Base-by-base conservation (phyloP, 2,113 vertebrate genomes). In the Rhabdornis inornatus region DNA sequence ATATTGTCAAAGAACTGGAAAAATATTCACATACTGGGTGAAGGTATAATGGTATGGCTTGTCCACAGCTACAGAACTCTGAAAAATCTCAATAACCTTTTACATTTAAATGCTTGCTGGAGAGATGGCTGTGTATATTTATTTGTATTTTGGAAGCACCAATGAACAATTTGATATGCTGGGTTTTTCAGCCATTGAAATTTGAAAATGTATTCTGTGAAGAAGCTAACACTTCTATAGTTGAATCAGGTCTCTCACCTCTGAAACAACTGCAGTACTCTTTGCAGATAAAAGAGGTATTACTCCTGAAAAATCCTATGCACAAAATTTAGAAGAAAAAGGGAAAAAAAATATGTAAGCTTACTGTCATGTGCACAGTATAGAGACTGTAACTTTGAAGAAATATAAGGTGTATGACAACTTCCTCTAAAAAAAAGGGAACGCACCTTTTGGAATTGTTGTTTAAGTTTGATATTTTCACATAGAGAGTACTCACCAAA, bases 401-500 rank as follows among this genome's bases (percentile, higher is more conserved):
- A 94, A 96, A 95, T 65, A 80, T 15, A 97, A 91, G 47, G 37
- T 74, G 15, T 28, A 93, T 53, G 78, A 94, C 47, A 72, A 78
- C 85, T 90, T 94, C 69, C 80, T 92, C 64, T 87, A 57, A 91
- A 72, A 89, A 91, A 72, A 52, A 94, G 57, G 74, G 37, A 96
- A 89, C 44, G 55, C 16, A 74, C 49, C 25, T 93, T 76, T 53
- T 55, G 53, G 40, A 92, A 42, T 44, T 63, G 27, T 45, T 71
- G 56, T 69, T 92, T 76, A 94, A 90, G 66, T 95, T 97, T 12
- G 57, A 1, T 89, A 95, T 90, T 97, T 96, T 85, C 76, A 92
- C 71, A 97, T 74, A 97, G 97, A 98, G 93, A 97, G 95, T 96
- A 97, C 98, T 97, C 94, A 94, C 69, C 59, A 97, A 97, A 98